A percentile compares a stretch with the other conserved stretches of the same genome.
phyloP scores from a whole-genome alignment of 1,140 invertebrate genomes.

The Macrosteles quadrilineatus region DNA sequence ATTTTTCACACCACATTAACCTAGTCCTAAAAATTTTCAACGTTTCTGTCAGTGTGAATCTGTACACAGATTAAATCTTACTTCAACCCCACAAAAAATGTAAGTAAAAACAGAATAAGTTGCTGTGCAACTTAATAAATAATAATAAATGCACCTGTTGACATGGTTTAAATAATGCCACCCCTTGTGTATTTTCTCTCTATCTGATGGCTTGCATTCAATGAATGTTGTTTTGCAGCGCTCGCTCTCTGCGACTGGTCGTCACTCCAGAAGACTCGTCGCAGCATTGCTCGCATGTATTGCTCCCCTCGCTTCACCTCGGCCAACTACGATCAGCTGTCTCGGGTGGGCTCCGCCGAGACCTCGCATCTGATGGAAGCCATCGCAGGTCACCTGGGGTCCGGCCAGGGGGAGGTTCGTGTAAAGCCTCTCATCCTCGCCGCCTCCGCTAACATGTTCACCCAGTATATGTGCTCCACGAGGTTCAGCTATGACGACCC shows the following conservation, averaged over 20 bases:
- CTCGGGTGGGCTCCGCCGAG: constrained; percentile 44
- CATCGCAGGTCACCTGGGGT: neutral
- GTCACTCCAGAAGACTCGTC: constrained; percentile 70
- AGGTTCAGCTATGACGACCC: constrained; percentile 67
- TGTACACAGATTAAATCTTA: too few species aligned
- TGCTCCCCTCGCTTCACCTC: constrained; percentile 74
- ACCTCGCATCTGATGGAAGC: constrained; percentile 28
- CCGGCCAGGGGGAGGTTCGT: constrained; percentile 42
- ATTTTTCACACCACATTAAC: too few species aligned
- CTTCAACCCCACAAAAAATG: too few species aligned
- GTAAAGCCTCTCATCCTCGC: constrained; percentile 66
- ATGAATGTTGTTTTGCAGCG: constrained; percentile 61
- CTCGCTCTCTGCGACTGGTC: constrained; percentile 86
- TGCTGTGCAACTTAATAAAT: too few species aligned
- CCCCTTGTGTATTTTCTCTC: too few species aligned
- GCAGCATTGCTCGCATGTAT: constrained; percentile 72
- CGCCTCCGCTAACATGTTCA: constrained; percentile 81
- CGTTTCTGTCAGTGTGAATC: too few species aligned
- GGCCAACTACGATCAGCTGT: constrained; percentile 65
- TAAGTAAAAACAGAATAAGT: too few species aligned
- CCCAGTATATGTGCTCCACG: constrained; percentile 78
- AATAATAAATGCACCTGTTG: too few species aligned
- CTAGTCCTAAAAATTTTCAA: too few species aligned
- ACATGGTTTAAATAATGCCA: too few species aligned
- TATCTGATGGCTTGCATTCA: too few species aligned